Evolutionary conservation across 1,140 invertebrate genomes (phyloP).

Genomic region (Drosophila dunni): DNA sequence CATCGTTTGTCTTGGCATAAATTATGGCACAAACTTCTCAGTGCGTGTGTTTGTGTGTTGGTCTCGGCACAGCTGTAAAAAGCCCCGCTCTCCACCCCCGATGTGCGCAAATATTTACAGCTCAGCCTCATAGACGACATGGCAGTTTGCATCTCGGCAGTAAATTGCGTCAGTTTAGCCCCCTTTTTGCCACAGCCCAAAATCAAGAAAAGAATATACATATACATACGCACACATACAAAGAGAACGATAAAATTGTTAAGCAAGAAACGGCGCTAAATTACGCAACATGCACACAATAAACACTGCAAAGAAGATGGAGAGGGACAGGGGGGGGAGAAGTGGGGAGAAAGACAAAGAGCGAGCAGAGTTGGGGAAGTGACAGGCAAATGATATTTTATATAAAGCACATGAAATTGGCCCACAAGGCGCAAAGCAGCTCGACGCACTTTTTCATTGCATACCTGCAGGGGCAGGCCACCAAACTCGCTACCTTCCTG

Average conservation of each 20-base stretch:
- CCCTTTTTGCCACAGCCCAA: constrained; percentile 1
- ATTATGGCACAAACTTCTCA: constrained; percentile 54
- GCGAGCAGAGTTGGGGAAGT: neutral
- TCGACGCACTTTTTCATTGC: constrained; percentile 72
- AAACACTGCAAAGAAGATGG: constrained; percentile 4
- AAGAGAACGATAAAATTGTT: constrained; percentile 70
- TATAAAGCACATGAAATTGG: constrained; percentile 24
- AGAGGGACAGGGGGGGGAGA: neutral
- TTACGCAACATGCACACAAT: constrained; percentile 65
- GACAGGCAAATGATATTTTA: constrained; percentile 50
- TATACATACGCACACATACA: neutral
- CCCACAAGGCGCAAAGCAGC: constrained; percentile 22
- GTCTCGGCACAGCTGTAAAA: constrained; percentile 50
- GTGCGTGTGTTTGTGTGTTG: constrained; percentile 1
- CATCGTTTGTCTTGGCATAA: constrained; percentile 68
- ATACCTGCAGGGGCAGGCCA: constrained; percentile 69
- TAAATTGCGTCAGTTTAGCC: constrained; percentile 43
- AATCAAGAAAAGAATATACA: constrained; percentile 9
- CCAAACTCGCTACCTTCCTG: neutral
- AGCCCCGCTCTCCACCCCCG: constrained; percentile 1
- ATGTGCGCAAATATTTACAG: constrained; percentile 53
- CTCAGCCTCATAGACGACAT: constrained; percentile 27
- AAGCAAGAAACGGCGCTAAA: constrained; percentile 71
- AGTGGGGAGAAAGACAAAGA: neutral
- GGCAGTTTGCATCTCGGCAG: constrained; percentile 41